Conservation (phyloP, 2,888 invertebrate genomes). For the Xiphydria camelus region DNA sequence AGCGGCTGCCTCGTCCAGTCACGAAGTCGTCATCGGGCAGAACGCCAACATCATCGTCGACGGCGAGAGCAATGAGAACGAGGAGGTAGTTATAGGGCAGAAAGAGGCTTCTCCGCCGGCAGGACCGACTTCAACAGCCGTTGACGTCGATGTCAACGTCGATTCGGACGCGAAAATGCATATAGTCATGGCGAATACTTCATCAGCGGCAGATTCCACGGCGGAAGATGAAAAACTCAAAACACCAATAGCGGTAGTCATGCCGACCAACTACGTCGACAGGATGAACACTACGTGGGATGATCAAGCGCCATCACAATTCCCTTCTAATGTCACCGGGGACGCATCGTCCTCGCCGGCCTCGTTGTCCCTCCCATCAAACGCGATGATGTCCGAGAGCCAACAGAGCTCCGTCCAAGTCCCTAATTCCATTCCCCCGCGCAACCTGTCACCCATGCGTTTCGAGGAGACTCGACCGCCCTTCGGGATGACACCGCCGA, state of each 20-base stretch:
- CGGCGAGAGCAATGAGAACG: slow-evolving; percentile 35
- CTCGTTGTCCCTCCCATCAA: no score
- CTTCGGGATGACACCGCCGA: slow-evolving; percentile 12
- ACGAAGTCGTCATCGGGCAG: slow-evolving; percentile 40
- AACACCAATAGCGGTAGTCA: slow-evolving; percentile 38
- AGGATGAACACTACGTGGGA: slow-evolving; percentile 12
- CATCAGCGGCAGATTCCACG: slow-evolving; percentile 15
- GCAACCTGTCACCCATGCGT: slow-evolving; percentile 11
- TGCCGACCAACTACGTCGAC: slow-evolving; percentile 36
- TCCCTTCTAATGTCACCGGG: neutral
- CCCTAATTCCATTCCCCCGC: slow-evolving; percentile 13
- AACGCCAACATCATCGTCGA: slow-evolving; percentile 47
- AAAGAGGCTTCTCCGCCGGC: slow-evolving; percentile 26
- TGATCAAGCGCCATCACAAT: neutral
- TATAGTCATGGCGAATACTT: slow-evolving; percentile 40
- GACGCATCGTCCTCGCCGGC: no score
- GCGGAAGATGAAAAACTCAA: slow-evolving; percentile 18
- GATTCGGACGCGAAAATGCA: slow-evolving; percentile 32
- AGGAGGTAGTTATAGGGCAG: slow-evolving; percentile 42
- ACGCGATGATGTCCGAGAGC: neutral
- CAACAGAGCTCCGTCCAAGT: slow-evolving; percentile 15
- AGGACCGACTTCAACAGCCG: slow-evolving; percentile 11
- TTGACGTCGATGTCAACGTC: neutral
- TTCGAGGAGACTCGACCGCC: slow-evolving; percentile 11
- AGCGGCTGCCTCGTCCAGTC: slow-evolving; percentile 37